Base-by-base conservation (phyloP, 2,888 invertebrate species). In the Zaprionus obscuricornis region DNA sequence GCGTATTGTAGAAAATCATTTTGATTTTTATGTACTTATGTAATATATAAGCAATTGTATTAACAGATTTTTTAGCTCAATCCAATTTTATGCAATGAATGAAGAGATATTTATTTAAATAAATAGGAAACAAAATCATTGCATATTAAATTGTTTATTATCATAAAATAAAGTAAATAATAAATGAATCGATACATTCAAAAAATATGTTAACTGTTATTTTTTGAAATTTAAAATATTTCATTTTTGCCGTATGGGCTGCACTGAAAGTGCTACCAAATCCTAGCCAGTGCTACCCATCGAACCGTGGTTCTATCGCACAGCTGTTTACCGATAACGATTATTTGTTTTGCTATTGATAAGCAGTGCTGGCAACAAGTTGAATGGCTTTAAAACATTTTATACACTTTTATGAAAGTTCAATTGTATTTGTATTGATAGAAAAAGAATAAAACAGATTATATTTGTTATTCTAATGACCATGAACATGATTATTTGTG, bases 1-100 rank as follows among this genome's bases (percentile, higher is more conserved):
- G 72, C 57, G 64, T 63, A 47, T 56, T 31, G 56, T 66, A 63
- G 52, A 49, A 55, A 74, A 58, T 22, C 55, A 77, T 49, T 77
- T 74, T 60, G 52, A 77, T 59, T 66, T 66, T 54, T 78, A 59
- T 86, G 70, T 81, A 84, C 81, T 81, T 76, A 75, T 59, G 45
- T 71, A n/a, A 56, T 51, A 29, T 70, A 29, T 66, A 72, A 62
- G 74, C 63, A 51, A 56, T 40, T 16, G 65, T 27, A 56, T 54
- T 51, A 68, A 46, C 49, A 45, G 34, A 73, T 51, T 67, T 68
- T 56, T 45, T 31, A 65, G 43, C 26, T 47, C 49, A 29, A 14
- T 17, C 37, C 33, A 17, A 54, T 60, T 14, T 29, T 40, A 51
- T 85, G 66, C 62, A 75, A 63, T 75, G 69, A 45, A 62, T 51